These are phyloP conservation scores for Coremacera marginata DNA, from an alignment of 2,888 invertebrate genomes.

Conservation along the genomic window DNA sequence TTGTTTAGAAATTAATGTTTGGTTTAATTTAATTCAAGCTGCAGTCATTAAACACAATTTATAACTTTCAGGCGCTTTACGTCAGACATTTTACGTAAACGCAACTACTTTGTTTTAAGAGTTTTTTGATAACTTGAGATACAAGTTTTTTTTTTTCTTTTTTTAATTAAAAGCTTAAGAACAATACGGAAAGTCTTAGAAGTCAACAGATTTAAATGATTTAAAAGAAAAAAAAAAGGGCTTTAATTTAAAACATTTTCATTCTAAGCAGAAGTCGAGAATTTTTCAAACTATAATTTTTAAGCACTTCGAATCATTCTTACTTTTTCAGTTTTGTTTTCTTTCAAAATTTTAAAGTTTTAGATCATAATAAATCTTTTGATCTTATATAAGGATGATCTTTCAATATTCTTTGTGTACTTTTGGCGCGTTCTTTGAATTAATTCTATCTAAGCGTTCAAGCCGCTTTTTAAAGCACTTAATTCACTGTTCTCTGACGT, in stretches of 20 bases:
- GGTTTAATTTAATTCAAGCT: too few relatives aligned
- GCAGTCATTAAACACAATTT: constrained; percentile 4
- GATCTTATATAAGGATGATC: neutral
- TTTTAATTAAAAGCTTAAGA: neutral
- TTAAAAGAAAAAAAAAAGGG: neutral
- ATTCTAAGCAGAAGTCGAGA: neutral
- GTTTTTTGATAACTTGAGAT: neutral
- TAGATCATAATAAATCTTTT: neutral
- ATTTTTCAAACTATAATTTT: neutral
- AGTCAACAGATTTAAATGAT: too few relatives aligned
- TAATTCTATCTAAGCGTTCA: constrained; percentile 19
- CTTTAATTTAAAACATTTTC: neutral
- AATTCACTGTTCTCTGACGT: constrained; percentile 15
- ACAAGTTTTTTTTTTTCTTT: neutral
- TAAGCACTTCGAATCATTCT: neutral
- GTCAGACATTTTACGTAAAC: neutral
- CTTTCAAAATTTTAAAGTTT: neutral
- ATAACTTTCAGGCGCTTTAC: constrained; percentile 11
- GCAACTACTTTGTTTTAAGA: too few relatives aligned
- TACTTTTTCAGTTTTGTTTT: neutral
- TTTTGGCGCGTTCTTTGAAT: constrained; percentile 12
- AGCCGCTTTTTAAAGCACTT: constrained; percentile 17
- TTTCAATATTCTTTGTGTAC: neutral
- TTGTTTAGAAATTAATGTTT: neutral
- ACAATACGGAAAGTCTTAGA: neutral